Percentiles rank a stretch among this genome's conserved stretches.
phyloP scores from a whole-genome alignment of 1,140 invertebrate species.

The Chlorops oryzae region DNA sequence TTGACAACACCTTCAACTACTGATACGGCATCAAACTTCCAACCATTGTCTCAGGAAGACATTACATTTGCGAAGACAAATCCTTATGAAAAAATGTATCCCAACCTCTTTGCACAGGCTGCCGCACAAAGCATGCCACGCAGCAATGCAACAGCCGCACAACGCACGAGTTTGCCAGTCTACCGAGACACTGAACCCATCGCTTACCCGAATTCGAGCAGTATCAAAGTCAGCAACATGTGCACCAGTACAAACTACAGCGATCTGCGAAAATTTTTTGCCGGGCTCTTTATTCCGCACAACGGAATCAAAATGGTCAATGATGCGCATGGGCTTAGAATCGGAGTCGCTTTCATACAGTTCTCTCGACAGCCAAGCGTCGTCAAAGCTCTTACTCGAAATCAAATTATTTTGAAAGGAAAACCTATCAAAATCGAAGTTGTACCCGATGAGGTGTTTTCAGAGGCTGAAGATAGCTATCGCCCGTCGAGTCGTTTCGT shows the following conservation, averaged over 20 bases:
- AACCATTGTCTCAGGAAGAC: constrained; percentile 20
- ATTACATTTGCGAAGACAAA: constrained; percentile 40
- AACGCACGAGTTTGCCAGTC: neutral
- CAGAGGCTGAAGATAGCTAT: constrained; percentile 24
- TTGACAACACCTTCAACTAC: neutral
- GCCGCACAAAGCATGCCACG: too few relatives aligned
- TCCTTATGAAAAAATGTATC: constrained; percentile 44
- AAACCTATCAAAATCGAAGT: constrained; percentile 42
- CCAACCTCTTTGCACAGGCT: constrained; percentile 34
- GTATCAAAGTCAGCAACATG: constrained; percentile 66
- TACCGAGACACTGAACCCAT: neutral
- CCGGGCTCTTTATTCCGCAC: constrained; percentile 67
- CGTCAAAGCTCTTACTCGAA: constrained; percentile 60
- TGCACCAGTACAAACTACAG: constrained; percentile 62
- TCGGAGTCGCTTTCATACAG: constrained; percentile 72
- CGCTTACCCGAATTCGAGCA: constrained; percentile 53
- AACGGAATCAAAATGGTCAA: constrained; percentile 81
- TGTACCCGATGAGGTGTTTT: constrained; percentile 33
- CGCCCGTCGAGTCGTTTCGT: constrained; percentile 13
- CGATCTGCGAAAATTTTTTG: constrained; percentile 76
- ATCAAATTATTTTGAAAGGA: constrained; percentile 56
- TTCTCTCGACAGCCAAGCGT: constrained; percentile 65
- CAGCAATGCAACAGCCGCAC: neutral
- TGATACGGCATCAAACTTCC: neutral
- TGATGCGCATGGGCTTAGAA: constrained; percentile 69